A percentile compares a stretch with the other conserved stretches of the same genome.
Conservation (phyloP, 2,797 vertebrate species). For the Smutsia temminckii region DNA sequence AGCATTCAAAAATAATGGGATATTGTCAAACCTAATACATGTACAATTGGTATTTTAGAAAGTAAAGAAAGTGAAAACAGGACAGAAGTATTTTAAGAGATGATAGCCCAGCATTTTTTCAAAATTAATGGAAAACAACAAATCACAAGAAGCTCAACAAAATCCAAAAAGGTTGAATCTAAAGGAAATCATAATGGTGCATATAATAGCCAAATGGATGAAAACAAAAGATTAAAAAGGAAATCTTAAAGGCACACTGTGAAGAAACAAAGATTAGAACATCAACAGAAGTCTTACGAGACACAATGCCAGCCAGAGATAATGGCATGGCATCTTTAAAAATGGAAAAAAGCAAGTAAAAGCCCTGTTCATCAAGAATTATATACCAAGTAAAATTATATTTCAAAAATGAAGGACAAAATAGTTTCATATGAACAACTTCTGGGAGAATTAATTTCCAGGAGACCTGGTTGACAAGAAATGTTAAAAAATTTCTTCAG, state of each 20-base stretch:
- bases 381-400: not conserved
- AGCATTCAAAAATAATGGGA: not conserved
- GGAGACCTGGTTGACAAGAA: not conserved
- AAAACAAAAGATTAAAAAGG: not conserved
- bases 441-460: not conserved
- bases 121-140: not conserved
- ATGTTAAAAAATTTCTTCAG: not conserved
- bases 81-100: not conserved
- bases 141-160: not conserved
- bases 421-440: not conserved
- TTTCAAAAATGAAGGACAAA: not conserved
- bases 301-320: not conserved
- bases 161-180: not conserved
- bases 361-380: not conserved
- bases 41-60: not conserved
- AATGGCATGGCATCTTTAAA: not conserved
- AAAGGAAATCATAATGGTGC: not conserved
- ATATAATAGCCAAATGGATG: not conserved
- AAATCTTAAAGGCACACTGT: not conserved
- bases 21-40: not conserved
- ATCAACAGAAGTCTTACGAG: not conserved
- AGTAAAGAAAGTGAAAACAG: not conserved
- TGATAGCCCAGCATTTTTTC: not conserved
- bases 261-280: not conserved
- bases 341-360: not conserved